These are phyloP conservation scores for Chironomus striatipennis DNA, from an alignment of 1,140 invertebrate genomes.

Conservation along the genomic window DNA sequence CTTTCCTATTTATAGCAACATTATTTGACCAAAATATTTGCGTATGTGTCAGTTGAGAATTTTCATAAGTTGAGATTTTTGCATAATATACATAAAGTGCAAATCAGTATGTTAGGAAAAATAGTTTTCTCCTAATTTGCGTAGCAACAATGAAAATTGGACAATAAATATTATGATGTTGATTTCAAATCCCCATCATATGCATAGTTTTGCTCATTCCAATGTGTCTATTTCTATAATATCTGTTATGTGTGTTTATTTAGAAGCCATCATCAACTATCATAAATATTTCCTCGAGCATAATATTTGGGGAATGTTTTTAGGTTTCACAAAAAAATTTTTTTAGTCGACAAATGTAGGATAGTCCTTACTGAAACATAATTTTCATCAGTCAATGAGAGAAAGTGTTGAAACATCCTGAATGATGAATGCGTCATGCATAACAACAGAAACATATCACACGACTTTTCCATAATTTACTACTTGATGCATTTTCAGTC, in stretches of 20 bases:
- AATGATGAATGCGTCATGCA: neutral
- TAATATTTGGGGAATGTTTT: neutral
- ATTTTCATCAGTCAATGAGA: no score
- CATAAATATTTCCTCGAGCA: slow-evolving; percentile 23
- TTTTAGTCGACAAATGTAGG: neutral
- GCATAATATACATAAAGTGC: neutral
- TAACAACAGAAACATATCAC: neutral
- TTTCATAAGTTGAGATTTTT: slow-evolving; percentile 9
- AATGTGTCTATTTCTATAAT: neutral
- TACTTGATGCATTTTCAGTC: slow-evolving; percentile 7
- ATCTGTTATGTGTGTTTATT: neutral
- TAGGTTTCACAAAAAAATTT: no score
- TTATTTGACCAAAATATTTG: neutral
- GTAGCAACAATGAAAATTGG: neutral
- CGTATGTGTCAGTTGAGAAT: slow-evolving; percentile 17
- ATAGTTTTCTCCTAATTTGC: slow-evolving; percentile 10
- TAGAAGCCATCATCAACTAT: slow-evolving; percentile 9
- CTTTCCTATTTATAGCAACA: no score
- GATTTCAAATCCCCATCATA: neutral
- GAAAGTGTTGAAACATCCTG: slow-evolving; percentile 7
- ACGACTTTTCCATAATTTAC: neutral
- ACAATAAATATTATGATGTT: slow-evolving; percentile 20
- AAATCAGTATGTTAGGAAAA: neutral
- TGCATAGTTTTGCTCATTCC: neutral
- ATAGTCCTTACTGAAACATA: no score